Base-by-base conservation (phyloP, 2,113 vertebrate species). In the Pachycephala philippinensis region DNA sequence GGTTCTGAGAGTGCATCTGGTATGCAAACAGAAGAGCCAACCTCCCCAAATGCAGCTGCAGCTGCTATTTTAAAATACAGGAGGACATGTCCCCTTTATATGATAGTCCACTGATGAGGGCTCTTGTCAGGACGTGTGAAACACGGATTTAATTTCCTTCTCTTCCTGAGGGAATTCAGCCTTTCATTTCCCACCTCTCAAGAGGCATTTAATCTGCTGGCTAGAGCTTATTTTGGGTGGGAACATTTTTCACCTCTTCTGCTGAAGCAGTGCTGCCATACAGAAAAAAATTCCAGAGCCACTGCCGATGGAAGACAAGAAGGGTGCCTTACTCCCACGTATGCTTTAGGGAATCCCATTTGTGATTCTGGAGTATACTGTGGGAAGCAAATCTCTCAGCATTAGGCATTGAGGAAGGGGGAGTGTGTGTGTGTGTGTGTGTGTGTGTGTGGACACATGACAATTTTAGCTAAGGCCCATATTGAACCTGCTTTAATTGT, bases 191-290 rank as follows among this genome's bases (percentile, higher is more conserved):
- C 90, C 68, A 84, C 71, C 50, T 95, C 90, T 92, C 19, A 10
- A 90, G 92, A 90, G 94, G 31, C 54, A 84, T 70, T 95, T 84
- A 89, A 78, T 90, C 92, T 95, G 72, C 71, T 81, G 64, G 42
- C 30, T 70, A 81, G 83, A 93, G 39, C 30, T 95, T 94, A 86
- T 95, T 95, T 96, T 86, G 80, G 86, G 80, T 90, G 84, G 91
- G 76, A 96, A 93, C 72, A 89, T 92, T 93, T 79, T 78, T 95
- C 80, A 92, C 95, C 89, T 95, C 91, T 93, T 95, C 91, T 70
- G 42, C 68, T 90, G 68, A 92, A 84, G 68, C 30, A 70, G 21
- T 50, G 33, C 30, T 70, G 68, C 72, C 3, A 0, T 52, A 44
- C 28, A 92, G 80, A 90, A 88, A 80, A 72, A 59, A 66, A 63